phyloP scores from a whole-genome alignment of 2,888 invertebrate genomes.

The Troglohyphantes excavatus region DNA sequence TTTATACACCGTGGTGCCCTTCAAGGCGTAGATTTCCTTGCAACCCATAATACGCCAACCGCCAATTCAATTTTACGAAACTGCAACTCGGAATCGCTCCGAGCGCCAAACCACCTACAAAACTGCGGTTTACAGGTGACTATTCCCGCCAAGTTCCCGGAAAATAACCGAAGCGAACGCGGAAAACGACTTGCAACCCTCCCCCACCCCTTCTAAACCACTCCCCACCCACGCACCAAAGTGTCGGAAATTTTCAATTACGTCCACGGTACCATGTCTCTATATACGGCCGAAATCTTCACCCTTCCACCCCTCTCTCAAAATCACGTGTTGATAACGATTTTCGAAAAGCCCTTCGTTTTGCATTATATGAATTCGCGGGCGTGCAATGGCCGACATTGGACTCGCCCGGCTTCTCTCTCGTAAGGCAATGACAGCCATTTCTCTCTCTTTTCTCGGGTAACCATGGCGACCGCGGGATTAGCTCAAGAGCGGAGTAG shows the following conservation, averaged over 20 bases:
- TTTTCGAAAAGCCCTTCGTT: constrained; percentile 28
- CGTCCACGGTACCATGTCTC: background rate
- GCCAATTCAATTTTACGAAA: background rate
- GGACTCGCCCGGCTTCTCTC: background rate
- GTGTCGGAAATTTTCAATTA: constrained; percentile 41
- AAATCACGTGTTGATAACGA: constrained; percentile 46
- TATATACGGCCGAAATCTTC: constrained; percentile 15
- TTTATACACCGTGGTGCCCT: too few relatives aligned
- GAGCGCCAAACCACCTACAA: background rate
- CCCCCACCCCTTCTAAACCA: background rate
- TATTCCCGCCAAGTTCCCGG: background rate
- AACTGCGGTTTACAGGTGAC: constrained; percentile 5
- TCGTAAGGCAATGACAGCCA: background rate
- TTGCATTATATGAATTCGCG: constrained; percentile 2
- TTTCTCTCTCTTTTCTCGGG: background rate
- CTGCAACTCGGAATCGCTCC: background rate
- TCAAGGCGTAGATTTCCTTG: too few relatives aligned
- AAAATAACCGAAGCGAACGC: background rate
- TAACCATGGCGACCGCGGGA: constrained; percentile 19
- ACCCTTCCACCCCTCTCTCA: background rate
- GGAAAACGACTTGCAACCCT: background rate
- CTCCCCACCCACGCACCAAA: background rate
- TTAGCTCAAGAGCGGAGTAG: background rate
- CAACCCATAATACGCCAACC: background rate
- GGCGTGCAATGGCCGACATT: constrained; percentile 13